Conservation (phyloP, 2,113 vertebrate species). For the Holacanthus passer region DNA sequence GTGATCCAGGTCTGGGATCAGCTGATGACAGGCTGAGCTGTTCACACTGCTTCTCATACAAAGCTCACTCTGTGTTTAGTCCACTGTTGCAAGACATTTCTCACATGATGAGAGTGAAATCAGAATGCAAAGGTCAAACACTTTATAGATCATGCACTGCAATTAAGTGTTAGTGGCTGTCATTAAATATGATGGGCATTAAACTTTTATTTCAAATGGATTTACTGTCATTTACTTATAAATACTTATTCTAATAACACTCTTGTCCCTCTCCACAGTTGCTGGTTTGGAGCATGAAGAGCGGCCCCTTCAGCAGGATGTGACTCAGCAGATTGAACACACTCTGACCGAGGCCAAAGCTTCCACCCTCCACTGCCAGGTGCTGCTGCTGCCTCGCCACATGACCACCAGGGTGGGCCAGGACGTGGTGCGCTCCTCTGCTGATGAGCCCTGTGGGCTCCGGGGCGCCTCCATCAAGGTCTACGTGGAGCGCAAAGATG, state of each 20-base stretch:
- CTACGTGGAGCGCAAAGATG: slow-evolving; percentile 72
- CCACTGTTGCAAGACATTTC: neutral
- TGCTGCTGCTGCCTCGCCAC: slow-evolving; percentile 80
- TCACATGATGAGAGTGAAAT: neutral
- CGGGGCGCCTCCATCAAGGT: slow-evolving; percentile 82
- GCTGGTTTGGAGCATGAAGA: slow-evolving; percentile 64
- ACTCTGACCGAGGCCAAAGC: slow-evolving; percentile 81
- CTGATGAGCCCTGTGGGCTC: slow-evolving; percentile 84
- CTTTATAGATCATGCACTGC: neutral
- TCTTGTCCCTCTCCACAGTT: slow-evolving; percentile 36
- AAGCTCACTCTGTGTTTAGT: neutral
- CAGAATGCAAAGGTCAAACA: neutral
- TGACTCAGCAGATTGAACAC: slow-evolving; percentile 77
- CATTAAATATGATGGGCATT: no score
- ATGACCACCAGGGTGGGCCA: slow-evolving; percentile 76
- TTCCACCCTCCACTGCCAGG: slow-evolving; percentile 75
- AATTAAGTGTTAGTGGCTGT: no score
- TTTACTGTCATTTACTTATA: no score
- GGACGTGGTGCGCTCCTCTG: slow-evolving; percentile 74
- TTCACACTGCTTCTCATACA: neutral
- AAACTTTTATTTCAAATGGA: no score
- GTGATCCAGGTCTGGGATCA: slow-evolving; percentile 61
- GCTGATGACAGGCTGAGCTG: slow-evolving; percentile 43
- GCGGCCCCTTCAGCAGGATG: slow-evolving; percentile 60
- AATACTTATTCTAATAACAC: neutral